Evolutionary conservation across 2,888 invertebrate genomes (phyloP).

Genomic region (Drosophila dives): DNA sequence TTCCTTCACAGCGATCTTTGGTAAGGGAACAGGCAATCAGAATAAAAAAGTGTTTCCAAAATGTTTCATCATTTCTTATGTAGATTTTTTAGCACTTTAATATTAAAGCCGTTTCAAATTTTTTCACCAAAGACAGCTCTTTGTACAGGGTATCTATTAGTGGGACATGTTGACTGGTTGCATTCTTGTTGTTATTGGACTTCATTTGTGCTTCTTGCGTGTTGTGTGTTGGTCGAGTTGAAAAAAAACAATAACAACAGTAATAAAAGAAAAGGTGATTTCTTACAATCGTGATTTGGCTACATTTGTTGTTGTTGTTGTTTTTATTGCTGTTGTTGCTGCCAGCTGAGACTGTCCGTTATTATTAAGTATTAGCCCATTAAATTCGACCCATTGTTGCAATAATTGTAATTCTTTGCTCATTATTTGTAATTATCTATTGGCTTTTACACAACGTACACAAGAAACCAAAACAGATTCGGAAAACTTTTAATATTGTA

Average conservation of each 20-base stretch:
- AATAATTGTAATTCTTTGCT: slow-evolving; percentile 53
- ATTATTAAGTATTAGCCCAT: slow-evolving; percentile 52
- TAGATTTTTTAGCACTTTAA: background rate
- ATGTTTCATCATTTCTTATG: background rate
- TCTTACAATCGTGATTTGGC: slow-evolving; percentile 67
- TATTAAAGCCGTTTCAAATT: background rate
- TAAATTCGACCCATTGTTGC: slow-evolving; percentile 34
- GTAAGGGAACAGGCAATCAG: background rate
- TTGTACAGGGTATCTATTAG: slow-evolving; percentile 12
- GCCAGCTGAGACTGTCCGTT: slow-evolving; percentile 36
- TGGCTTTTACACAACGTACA: slow-evolving; percentile 28
- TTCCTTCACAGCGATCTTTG: background rate
- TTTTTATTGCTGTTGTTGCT: slow-evolving; percentile 13
- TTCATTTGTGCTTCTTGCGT: slow-evolving; percentile 66
- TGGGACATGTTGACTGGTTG: background rate
- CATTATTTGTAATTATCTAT: slow-evolving; percentile 44
- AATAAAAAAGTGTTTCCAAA: background rate
- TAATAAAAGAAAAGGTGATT: slow-evolving; percentile 47
- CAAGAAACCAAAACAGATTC: background rate
- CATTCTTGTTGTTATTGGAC: slow-evolving; percentile 24
- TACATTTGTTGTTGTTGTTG: slow-evolving; percentile 34
- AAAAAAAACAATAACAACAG: slow-evolving; percentile 32
- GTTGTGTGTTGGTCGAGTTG: slow-evolving; percentile 44
- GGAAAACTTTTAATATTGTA: background rate
- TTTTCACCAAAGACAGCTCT: background rate